Evolutionary conservation across 2,888 invertebrate species (phyloP), one percentile per base, ranked within the genome.

Genomic region (Lasioglossum zephyrum): DNA sequence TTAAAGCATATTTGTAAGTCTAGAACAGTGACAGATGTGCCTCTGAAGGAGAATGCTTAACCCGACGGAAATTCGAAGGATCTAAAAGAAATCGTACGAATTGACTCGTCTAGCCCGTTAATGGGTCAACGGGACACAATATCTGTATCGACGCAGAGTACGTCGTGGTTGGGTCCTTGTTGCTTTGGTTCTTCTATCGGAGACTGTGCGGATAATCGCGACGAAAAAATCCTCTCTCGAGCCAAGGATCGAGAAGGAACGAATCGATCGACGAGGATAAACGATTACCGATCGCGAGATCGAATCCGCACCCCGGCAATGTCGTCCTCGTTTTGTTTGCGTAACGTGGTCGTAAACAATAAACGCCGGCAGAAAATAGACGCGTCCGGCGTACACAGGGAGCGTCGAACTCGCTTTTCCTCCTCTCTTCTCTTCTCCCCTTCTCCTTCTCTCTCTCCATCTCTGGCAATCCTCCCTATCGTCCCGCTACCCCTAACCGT

Each of bases 321-420:
- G 36, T 66, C 31, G 44, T 72, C n/a, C 31, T 60, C 47, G n/a
- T 31, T 79, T 31, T 72, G 70, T 78, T 82, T 78, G 75, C 57
- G 36, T 57, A 69, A 77, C 44, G 26, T 53, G 73, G 22, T 53
- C 39, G 76, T 83, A 79, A 79, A 85, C 79, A 73, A 57, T 53
- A 47, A 82, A 82, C 57, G 70, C 31, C 4, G 22, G 39, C 8
- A 36, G 60, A 73, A 69, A 69, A 69, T 69, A 75, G 66, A 63
- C 73, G 77, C 82, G 70, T 57, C 60, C 36, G 74, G 36, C 36
- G 81, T 77, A 36, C 49, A 63, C 53, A 41, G 18, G 41, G 77
- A 72, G 77, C 75, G 70, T 82, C 70, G 78, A 78, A 82, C 78
- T 82, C 31, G 22, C 36, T n/a, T 36, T 69, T 36, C 36, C 69